Percentiles rank a stretch among this genome's conserved stretches.
Evolutionary conservation across 2,113 vertebrate genomes (phyloP).

Genomic region (Perca fluviatilis): DNA sequence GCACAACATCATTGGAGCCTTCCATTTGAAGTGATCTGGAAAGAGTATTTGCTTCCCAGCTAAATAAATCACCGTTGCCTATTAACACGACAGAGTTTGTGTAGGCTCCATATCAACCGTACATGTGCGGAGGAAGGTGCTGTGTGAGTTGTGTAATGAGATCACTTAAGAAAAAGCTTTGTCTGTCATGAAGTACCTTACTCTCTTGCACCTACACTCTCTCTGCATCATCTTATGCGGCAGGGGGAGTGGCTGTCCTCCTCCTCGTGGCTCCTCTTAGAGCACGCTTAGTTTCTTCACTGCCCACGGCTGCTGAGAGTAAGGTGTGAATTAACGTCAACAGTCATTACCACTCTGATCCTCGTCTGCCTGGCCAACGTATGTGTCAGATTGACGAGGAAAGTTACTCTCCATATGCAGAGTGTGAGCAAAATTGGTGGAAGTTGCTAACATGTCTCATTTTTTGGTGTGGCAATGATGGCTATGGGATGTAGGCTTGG

Average conservation of each 20-base stretch:
- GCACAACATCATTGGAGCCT: background rate
- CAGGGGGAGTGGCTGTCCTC: background rate
- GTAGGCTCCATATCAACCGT: slow-evolving; percentile 23
- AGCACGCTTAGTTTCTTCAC: background rate
- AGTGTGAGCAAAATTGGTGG: background rate
- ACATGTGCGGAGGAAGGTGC: slow-evolving; percentile 51
- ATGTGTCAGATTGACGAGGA: slow-evolving; percentile 50
- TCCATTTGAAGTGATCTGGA: background rate
- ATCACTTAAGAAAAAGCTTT: background rate
- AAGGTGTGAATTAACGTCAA: slow-evolving; percentile 47
- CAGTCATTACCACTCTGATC: slow-evolving; percentile 22
- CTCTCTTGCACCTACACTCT: slow-evolving; percentile 24
- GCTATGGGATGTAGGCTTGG: background rate
- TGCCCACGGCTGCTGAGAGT: slow-evolving; percentile 29
- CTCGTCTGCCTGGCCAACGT: slow-evolving; percentile 41
- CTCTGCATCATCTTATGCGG: background rate
- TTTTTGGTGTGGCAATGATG: background rate
- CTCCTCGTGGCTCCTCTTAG: background rate
- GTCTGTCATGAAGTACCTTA: slow-evolving; percentile 13
- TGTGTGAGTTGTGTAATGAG: slow-evolving; percentile 24
- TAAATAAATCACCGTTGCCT: background rate
- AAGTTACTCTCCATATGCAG: slow-evolving; percentile 40
- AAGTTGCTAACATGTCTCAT: background rate
- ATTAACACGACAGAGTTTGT: slow-evolving; percentile 34
- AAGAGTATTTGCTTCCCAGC: background rate